phyloP scores from a whole-genome alignment of 2,113 vertebrate species.

The Sinosuthora webbiana region DNA sequence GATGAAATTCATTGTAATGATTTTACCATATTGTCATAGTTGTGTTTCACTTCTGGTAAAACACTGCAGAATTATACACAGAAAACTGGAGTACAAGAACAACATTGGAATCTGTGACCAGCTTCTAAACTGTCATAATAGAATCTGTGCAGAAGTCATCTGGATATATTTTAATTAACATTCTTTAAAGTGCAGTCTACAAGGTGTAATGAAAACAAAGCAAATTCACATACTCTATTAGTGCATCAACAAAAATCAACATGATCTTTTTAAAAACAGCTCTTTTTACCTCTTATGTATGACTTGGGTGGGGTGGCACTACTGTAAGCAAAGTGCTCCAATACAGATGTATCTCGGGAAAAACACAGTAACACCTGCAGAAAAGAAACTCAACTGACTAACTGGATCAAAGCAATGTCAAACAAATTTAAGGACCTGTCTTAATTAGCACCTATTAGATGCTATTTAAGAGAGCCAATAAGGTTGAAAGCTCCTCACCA shows the following conservation, averaged over 20 bases:
- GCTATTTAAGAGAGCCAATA: neutral
- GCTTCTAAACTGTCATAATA: neutral
- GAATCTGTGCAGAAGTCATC: neutral
- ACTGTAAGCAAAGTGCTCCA: slow-evolving; percentile 92
- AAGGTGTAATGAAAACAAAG: neutral
- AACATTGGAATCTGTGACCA: neutral
- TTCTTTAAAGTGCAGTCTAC: neutral
- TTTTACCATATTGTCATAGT: neutral
- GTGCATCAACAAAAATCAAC: neutral
- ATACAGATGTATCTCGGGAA: slow-evolving; percentile 89
- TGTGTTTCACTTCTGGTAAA: neutral
- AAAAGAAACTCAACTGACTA: neutral
- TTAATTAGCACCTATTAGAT: neutral
- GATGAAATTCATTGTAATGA: neutral
- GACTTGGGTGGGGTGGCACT: slow-evolving; percentile 94
- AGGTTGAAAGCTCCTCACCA: neutral
- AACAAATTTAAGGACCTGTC: neutral
- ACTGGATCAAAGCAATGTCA: neutral
- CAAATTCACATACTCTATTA: neutral
- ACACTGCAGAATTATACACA: neutral
- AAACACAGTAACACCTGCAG: slow-evolving; percentile 93
- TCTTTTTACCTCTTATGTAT: slow-evolving; percentile 86
- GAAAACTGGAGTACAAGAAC: neutral
- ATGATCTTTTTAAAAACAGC: neutral
- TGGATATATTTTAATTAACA: neutral